phyloP scores from a whole-genome alignment of 2,113 vertebrate genomes.

The Vulpes lagopus region DNA sequence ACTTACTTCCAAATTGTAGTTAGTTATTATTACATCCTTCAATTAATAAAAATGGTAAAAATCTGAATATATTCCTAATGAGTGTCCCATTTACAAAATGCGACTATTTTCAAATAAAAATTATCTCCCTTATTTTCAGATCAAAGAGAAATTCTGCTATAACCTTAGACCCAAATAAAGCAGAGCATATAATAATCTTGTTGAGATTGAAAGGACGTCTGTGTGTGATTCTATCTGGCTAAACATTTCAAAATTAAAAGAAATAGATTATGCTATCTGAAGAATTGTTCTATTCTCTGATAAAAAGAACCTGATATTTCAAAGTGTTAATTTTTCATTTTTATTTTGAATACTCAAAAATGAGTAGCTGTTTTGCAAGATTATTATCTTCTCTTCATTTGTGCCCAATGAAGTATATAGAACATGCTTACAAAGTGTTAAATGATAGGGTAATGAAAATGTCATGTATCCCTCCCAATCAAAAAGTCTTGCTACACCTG shows the following conservation, averaged over 20 bases:
- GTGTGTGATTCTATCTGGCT: background rate
- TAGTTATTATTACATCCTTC: background rate
- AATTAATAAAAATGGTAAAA: background rate
- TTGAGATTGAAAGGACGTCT: background rate
- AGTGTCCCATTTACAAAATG: background rate
- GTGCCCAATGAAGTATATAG: background rate
- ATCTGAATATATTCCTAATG: background rate
- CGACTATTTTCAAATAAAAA: conserved; percentile 18
- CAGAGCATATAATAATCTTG: background rate
- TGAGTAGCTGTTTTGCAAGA: background rate
- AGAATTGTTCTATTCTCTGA: background rate
- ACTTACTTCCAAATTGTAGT: background rate
- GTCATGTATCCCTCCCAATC: background rate
- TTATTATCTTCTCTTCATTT: conserved; percentile 54
- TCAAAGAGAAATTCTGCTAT: background rate
- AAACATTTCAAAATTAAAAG: background rate
- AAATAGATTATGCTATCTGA: background rate
- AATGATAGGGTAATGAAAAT: background rate
- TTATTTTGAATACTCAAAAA: background rate
- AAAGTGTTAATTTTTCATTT: background rate
- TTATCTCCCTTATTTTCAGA: background rate
- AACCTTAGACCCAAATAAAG: background rate
- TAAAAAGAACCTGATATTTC: conserved; percentile 20
- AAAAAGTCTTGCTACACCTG: background rate
- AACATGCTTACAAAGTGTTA: background rate